These are phyloP conservation scores for Fragum sueziense DNA, from an alignment of 2,888 invertebrate species.

Conservation along the genomic window DNA sequence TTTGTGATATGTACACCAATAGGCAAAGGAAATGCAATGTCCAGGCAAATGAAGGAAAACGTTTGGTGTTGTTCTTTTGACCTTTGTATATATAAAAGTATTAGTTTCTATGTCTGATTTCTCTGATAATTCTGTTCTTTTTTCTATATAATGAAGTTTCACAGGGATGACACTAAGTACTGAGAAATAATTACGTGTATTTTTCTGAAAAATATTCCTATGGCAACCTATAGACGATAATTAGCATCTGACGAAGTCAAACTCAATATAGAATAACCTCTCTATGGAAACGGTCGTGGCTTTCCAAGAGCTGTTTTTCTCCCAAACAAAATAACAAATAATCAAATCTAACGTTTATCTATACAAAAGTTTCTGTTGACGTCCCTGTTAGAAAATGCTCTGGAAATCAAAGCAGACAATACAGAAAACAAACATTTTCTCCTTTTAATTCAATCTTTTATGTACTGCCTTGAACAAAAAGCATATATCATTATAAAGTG, in stretches of 20 bases:
- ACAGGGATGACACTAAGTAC: not conserved
- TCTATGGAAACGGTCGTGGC: not conserved
- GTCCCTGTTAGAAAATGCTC: no score
- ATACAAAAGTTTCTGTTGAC: no score
- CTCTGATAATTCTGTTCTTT: no score
- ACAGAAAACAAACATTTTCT: not conserved
- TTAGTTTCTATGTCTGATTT: no score
- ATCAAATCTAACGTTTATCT: no score
- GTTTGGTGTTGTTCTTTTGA: no score
- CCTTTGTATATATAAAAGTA: no score
- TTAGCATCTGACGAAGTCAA: not conserved
- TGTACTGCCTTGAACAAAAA: not conserved
- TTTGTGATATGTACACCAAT: no score
- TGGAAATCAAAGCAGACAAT: not conserved
- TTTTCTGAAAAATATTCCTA: not conserved
- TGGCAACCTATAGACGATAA: not conserved
- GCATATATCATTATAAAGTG: not conserved
- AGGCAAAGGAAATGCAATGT: no score
- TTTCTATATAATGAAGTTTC: not conserved
- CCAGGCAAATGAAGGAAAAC: no score
- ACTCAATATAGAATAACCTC: not conserved
- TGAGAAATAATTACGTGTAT: not conserved
- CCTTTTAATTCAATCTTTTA: not conserved
- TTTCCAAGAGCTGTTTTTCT: no score
- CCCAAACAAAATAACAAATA: no score